A percentile compares a stretch with the other conserved stretches of the same genome.
Conservation (phyloP, 2,113 vertebrate genomes). For the Thermophis baileyi region DNA sequence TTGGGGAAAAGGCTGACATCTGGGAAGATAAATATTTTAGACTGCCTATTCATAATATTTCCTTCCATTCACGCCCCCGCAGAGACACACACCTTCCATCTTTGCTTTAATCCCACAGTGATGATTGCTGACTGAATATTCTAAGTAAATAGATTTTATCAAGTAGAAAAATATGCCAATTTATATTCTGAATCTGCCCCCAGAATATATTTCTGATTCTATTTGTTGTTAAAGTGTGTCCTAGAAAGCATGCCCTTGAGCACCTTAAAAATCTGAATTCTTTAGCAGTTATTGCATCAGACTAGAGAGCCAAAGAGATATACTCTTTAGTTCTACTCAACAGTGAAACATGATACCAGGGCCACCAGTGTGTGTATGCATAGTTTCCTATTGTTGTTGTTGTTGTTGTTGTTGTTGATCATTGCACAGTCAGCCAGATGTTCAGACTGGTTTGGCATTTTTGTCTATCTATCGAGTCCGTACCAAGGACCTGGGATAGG, state of each 20-base stretch:
- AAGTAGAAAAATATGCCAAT: background rate
- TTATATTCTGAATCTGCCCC: background rate
- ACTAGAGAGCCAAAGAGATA: background rate
- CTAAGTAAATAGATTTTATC: background rate
- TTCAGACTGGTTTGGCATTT: no score
- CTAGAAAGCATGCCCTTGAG: background rate
- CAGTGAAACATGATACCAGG: background rate
- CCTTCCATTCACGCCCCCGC: background rate
- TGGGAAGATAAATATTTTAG: conserved; percentile 5
- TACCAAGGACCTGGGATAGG: no score
- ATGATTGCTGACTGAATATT: background rate
- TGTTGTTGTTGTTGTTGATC: no score
- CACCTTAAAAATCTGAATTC: background rate
- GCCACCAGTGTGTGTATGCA: background rate
- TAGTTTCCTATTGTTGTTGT: background rate
- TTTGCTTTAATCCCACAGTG: rapidly evolving
- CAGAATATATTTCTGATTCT: background rate
- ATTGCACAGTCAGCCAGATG: no score
- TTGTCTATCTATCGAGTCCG: no score
- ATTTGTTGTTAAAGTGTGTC: background rate
- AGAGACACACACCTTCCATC: background rate
- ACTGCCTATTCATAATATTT: background rate
- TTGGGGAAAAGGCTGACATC: conserved; percentile 14
- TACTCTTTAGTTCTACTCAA: background rate
- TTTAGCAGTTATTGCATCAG: background rate